Evolutionary conservation across 2,888 invertebrate genomes (phyloP).

Genomic region (Athrips mouffetella): DNA sequence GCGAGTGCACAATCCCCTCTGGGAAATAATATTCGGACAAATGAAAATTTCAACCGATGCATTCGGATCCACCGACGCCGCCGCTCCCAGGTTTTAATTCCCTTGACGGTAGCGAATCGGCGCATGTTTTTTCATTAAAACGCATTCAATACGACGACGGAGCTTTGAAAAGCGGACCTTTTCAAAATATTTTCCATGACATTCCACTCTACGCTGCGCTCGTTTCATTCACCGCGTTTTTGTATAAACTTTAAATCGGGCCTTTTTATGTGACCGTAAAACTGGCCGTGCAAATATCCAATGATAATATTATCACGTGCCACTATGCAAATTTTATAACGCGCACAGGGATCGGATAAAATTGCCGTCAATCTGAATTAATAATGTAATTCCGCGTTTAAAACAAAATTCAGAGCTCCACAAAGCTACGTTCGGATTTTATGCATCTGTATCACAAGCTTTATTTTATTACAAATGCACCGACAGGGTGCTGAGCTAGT

Average conservation of each 20-base stretch:
- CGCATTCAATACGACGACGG: conserved; percentile 77
- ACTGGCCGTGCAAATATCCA: conserved; percentile 25
- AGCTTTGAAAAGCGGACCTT: conserved; percentile 73
- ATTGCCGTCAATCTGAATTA: conserved; percentile 11
- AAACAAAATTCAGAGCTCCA: conserved; percentile 4
- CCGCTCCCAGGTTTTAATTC: conserved; percentile 66
- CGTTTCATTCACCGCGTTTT: conserved; percentile 55
- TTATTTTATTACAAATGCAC: neutral
- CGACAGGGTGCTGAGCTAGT: too few species aligned
- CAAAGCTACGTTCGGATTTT: neutral
- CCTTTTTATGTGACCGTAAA: conserved; percentile 33
- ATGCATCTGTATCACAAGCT: conserved; percentile 1
- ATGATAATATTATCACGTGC: conserved; percentile 25
- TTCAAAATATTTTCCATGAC: conserved; percentile 73
- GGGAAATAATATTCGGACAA: conserved; percentile 70
- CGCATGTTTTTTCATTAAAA: conserved; percentile 79
- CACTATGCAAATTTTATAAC: conserved; percentile 25
- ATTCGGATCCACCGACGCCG: conserved; percentile 54
- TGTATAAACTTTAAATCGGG: conserved; percentile 47
- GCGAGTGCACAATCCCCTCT: conserved; percentile 47
- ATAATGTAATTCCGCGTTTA: conserved; percentile 12
- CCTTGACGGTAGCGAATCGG: conserved; percentile 76
- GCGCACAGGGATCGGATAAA: conserved; percentile 14
- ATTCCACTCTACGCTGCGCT: conserved; percentile 57
- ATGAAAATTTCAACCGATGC: conserved; percentile 68